Conservation (phyloP, 2,797 vertebrate species). For the Dicrostonyx torquatus region DNA sequence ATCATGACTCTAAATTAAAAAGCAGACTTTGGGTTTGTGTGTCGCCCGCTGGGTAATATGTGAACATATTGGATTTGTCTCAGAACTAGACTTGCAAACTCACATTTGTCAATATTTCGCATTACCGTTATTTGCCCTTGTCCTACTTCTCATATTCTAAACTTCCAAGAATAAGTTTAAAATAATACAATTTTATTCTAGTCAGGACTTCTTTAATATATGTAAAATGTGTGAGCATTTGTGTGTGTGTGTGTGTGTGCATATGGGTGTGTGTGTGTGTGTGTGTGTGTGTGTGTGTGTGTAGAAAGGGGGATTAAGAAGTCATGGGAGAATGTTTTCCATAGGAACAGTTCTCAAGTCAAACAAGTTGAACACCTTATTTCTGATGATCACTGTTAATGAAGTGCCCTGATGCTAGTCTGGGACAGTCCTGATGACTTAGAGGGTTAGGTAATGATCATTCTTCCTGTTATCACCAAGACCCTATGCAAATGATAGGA, state of each 20-base stretch:
- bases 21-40: background rate
- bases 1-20: slow-evolving; percentile 8
- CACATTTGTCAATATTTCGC: background rate
- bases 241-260: background rate
- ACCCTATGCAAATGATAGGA: background rate
- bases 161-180: background rate
- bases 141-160: background rate
- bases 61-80: background rate
- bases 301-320: background rate
- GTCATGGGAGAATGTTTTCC: background rate
- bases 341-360: background rate
- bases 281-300: background rate
- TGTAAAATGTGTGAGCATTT: background rate
- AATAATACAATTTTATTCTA: background rate
- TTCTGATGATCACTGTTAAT: background rate
- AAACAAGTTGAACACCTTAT: background rate
- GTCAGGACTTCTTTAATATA: background rate
- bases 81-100: slow-evolving; percentile 4
- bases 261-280: background rate
- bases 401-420: background rate
- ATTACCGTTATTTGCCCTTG: slow-evolving; percentile 13
- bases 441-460: background rate
- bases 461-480: background rate
- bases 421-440: no score
- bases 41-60: background rate